A percentile compares a stretch with the other conserved stretches of the same genome.
phyloP scores from a whole-genome alignment of 2,113 vertebrate genomes.

The Scopus umbretta region DNA sequence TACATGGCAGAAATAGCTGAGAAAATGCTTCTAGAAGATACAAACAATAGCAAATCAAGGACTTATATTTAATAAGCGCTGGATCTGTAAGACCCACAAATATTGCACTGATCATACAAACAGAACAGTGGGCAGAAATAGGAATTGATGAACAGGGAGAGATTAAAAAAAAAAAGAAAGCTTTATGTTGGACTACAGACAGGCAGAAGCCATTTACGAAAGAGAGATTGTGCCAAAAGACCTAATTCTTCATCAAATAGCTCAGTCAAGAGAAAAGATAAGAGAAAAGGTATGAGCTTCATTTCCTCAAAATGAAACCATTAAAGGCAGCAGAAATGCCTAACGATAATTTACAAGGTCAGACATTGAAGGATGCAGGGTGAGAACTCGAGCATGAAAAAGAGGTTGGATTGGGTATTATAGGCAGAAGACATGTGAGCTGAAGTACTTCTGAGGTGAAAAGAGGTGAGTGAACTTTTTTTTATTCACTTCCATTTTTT shows the following conservation, averaged over 20 bases:
- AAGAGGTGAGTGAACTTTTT: not conserved
- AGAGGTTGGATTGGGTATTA: not conserved
- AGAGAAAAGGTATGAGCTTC: not conserved
- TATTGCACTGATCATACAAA: not conserved
- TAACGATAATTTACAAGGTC: not conserved
- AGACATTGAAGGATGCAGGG: not conserved
- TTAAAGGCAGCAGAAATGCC: not conserved
- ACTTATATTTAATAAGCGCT: not conserved
- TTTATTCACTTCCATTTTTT: not conserved
- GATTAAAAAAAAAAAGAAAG: not conserved
- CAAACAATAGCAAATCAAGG: not conserved
- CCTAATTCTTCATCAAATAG: not conserved
- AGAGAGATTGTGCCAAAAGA: not conserved
- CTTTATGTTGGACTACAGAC: not conserved
- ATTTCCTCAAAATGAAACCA: not conserved
- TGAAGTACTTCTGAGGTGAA: not conserved
- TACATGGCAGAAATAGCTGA: not conserved
- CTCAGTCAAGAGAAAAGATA: not conserved
- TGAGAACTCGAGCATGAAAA: not conserved
- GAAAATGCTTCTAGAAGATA: not conserved
- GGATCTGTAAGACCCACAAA: not conserved
- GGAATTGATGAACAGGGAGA: not conserved
- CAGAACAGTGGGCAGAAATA: not conserved
- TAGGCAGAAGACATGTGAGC: not conserved
- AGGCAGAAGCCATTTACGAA: not conserved